Evolutionary conservation across 2,113 vertebrate species (phyloP), one percentile per base, ranked within the genome.

Genomic region (Xiphophorus maculatus): DNA sequence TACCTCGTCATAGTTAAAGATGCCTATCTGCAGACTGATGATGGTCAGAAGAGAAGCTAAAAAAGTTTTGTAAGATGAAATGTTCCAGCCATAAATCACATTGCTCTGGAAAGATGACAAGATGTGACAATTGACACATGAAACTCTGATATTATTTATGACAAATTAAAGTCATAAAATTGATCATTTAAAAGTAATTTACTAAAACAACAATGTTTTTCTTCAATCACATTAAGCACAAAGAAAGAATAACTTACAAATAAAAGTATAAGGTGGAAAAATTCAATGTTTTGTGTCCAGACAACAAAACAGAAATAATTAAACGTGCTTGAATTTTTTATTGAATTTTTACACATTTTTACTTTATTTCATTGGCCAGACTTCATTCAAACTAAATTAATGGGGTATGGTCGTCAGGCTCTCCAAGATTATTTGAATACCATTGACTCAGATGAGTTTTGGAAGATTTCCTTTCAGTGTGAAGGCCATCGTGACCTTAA

Each of bases 1-100:
- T 63, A 98, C 97, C 96, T 98, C 96, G 27, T 96, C 93, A 0
- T 97, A 99, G 92, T 98, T 96, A 89, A 98, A 99, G 87, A 97
- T 96, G 73, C 97, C 97, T 10, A 97, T 84, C 91, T 98, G 97
- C 85, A 98, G 93, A 80, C 95, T 93, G 87, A 97, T 92, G 89
- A 98, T 93, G 3, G 95, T 97, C 88, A 96, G 88, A 61, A 95
- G 93, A 0, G 97, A 92, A 40, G 96, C 94, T 1, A 88, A 77
- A 1, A 98, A 88, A 4, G 96, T 97, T 93, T 91, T 96, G 73
- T 98, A 99, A 0, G 97, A 97, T 62, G 58, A 87, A 30, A 98
- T 85, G 82, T 94, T 95, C 97, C 97, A 97, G 63, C 97, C 97
- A 81, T 96, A 98, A 73, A 97, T 91, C 84, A 97, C 33, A 69